These are phyloP conservation scores for Parotia lawesii DNA, from an alignment of 2,113 vertebrate species.

Conservation along the genomic window DNA sequence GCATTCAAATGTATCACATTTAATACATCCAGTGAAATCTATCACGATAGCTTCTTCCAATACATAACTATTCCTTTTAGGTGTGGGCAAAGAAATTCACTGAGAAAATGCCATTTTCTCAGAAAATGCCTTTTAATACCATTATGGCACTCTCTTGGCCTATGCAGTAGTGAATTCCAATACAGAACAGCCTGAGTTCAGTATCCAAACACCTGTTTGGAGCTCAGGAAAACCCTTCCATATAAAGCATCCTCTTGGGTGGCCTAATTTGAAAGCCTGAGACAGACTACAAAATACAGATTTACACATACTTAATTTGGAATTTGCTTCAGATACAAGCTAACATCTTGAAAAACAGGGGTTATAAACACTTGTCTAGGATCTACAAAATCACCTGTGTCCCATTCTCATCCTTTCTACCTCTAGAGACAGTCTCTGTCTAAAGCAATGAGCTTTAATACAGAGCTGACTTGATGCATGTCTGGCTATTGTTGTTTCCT, in stretches of 20 bases:
- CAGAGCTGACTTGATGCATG: not conserved
- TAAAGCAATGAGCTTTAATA: not conserved
- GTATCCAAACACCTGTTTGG: not conserved
- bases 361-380: not conserved
- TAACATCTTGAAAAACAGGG: not conserved
- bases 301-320: not conserved
- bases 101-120: not conserved
- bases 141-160: not conserved
- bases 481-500: not conserved
- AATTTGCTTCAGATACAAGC: not conserved
- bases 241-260: not conserved
- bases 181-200: not conserved
- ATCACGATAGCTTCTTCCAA: not conserved
- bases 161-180: not conserved
- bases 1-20: not conserved
- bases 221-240: not conserved
- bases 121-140: not conserved
- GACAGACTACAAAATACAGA: not conserved
- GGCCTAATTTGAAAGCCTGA: not conserved
- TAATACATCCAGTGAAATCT: not conserved
- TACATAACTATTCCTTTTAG: not conserved
- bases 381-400: not conserved
- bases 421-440: not conserved
- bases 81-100: not conserved
- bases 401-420: not conserved